Conservation (phyloP, 1,140 invertebrate genomes). For the Ostrea denselamellosa region DNA sequence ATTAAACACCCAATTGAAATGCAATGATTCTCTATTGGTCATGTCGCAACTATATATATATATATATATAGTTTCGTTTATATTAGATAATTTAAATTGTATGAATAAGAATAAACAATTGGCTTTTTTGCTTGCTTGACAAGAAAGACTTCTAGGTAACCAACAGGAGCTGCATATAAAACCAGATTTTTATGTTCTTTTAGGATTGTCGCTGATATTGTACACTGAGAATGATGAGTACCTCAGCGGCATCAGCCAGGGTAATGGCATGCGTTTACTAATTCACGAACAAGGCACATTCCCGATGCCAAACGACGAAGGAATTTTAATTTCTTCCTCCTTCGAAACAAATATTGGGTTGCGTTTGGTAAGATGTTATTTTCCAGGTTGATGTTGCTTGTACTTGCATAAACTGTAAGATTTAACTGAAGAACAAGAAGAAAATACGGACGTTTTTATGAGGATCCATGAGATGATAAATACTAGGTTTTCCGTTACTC, state of each 20-base stretch:
- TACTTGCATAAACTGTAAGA: neutral
- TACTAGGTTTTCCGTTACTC: too few relatives aligned
- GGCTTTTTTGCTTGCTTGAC: too few relatives aligned
- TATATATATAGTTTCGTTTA: too few relatives aligned
- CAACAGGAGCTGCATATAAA: neutral
- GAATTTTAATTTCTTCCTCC: conserved; percentile 72
- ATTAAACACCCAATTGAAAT: too few relatives aligned
- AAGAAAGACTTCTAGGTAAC: too few relatives aligned
- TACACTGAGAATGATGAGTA: conserved; percentile 67
- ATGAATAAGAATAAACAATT: too few relatives aligned
- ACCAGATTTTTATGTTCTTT: neutral
- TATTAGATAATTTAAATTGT: too few relatives aligned
- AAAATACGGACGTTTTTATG: too few relatives aligned
- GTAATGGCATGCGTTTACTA: conserved; percentile 61
- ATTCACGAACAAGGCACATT: conserved; percentile 60
- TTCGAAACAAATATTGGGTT: conserved; percentile 71
- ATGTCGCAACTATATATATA: too few relatives aligned
- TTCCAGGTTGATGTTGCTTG: neutral
- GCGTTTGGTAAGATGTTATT: conserved; percentile 57
- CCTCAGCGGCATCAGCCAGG: conserved; percentile 61
- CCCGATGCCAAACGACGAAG: conserved; percentile 74
- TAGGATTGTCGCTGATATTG: conserved; percentile 66
- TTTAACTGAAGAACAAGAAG: too few relatives aligned
- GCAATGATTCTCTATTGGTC: too few relatives aligned
- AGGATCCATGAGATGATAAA: too few relatives aligned